Conservation (phyloP, 2,888 invertebrate species). For the Drosophila monieri region DNA sequence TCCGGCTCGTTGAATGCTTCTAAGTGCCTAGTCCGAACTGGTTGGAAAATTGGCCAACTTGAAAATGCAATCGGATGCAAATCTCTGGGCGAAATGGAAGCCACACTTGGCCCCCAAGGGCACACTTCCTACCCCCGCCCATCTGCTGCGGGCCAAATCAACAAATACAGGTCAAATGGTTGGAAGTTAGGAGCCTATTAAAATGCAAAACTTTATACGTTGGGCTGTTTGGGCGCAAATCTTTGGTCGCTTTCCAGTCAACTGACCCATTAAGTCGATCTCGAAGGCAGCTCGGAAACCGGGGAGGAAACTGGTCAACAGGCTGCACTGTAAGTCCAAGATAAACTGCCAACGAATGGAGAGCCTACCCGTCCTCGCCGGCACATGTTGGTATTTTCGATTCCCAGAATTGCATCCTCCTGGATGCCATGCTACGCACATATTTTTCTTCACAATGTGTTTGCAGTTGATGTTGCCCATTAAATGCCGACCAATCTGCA, state of each 20-base stretch:
- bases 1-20: slow-evolving; percentile 1
- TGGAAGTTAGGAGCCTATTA: slow-evolving; percentile 60
- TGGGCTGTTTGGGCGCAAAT: slow-evolving; percentile 6
- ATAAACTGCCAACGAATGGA: slow-evolving; percentile 44
- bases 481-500: slow-evolving; percentile 48
- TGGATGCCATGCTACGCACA: slow-evolving; percentile 19
- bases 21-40: slow-evolving; percentile 24
- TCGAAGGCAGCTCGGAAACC: not conserved
- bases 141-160: slow-evolving; percentile 38
- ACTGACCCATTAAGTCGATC: slow-evolving; percentile 27
- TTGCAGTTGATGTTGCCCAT: slow-evolving; percentile 44
- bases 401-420: slow-evolving; percentile 38
- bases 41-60: slow-evolving; percentile 34
- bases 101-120: slow-evolving; percentile 6
- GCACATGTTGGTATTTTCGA: slow-evolving; percentile 48
- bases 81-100: slow-evolving; percentile 4
- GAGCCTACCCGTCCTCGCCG: slow-evolving; percentile 17
- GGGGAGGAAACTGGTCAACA: slow-evolving; percentile 16
- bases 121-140: not conserved
- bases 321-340: slow-evolving; percentile 32
- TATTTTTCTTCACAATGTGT: slow-evolving; percentile 13
- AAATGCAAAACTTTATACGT: slow-evolving; percentile 65
- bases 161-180: slow-evolving; percentile 26
- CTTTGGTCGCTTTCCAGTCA: slow-evolving; percentile 15
- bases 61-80: slow-evolving; percentile 40